phyloP scores from a whole-genome alignment of 2,797 vertebrate species.

The Ibycter americanus region DNA sequence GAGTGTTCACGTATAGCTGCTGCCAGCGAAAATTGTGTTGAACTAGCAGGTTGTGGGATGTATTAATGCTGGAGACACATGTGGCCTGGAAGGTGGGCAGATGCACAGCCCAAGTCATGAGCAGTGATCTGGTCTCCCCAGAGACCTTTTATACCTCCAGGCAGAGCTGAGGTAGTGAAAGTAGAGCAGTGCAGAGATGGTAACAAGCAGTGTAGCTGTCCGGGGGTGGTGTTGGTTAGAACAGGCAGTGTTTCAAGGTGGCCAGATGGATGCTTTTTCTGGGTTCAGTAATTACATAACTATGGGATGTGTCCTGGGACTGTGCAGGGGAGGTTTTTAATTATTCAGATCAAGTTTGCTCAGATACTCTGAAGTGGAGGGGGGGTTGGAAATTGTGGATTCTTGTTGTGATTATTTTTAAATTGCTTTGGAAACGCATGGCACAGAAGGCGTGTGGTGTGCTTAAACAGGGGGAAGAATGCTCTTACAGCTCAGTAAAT shows the following conservation, averaged over 20 bases:
- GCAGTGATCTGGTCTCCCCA: constrained; percentile 12
- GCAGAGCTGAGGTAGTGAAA: constrained; percentile 34
- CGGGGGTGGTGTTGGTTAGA: constrained; percentile 36
- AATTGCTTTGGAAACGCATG: constrained; percentile 12
- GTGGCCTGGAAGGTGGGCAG: constrained; percentile 24
- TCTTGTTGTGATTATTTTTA: constrained; percentile 29
- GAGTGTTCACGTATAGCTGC: neutral
- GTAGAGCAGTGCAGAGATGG: neutral
- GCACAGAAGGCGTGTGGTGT: neutral
- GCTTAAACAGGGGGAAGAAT: neutral
- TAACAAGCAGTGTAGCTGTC: neutral
- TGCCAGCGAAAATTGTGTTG: neutral
- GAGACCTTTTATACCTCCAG: neutral
- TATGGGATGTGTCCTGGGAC: constrained; percentile 34
- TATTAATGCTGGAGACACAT: neutral
- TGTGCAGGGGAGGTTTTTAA: constrained; percentile 40
- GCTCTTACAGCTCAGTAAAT: neutral
- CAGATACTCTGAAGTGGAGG: neutral
- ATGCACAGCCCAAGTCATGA: neutral
- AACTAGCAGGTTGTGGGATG: neutral
- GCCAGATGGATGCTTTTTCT: constrained; percentile 68
- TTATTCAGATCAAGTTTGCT: constrained; percentile 28
- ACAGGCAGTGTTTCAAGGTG: constrained; percentile 33
- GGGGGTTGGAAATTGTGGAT: neutral
- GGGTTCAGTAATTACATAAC: constrained; percentile 49